phyloP scores from a whole-genome alignment of 2,888 invertebrate species.

The Nomada hirtipes region DNA sequence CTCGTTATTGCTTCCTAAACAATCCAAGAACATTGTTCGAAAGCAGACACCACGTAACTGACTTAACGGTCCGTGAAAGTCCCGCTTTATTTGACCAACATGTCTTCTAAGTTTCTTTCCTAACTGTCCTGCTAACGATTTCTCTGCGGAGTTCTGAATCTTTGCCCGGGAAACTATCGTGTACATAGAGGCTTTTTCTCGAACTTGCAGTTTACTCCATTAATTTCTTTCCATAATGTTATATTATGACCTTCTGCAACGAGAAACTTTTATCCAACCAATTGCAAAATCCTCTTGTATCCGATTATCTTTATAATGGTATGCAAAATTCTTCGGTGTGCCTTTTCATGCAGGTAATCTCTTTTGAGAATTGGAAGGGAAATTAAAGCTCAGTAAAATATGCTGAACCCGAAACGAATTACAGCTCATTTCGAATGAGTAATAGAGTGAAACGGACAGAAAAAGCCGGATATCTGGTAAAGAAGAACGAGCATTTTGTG shows the following conservation, averaged over 20 bases:
- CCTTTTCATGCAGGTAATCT: too few species aligned
- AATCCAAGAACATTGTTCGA: constrained; percentile 47
- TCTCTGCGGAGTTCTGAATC: constrained; percentile 40
- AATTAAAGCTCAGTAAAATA: too few species aligned
- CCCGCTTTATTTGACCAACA: constrained; percentile 57
- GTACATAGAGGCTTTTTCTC: constrained; percentile 7
- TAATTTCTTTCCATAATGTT: constrained; percentile 41
- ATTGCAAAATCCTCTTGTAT: constrained; percentile 17
- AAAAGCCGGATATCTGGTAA: constrained; percentile 3
- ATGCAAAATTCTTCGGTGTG: background rate
- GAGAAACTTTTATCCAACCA: constrained; percentile 28
- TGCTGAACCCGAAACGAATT: too few species aligned
- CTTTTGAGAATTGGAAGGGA: too few species aligned
- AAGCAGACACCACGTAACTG: constrained; percentile 50
- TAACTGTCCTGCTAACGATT: constrained; percentile 55
- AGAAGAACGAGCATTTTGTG: constrained; percentile 17
- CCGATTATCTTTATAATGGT: background rate
- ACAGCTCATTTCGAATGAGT: too few species aligned
- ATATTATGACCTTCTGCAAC: constrained; percentile 8
- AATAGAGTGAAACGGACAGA: background rate
- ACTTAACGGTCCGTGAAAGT: constrained; percentile 52
- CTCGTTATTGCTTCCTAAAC: constrained; percentile 44
- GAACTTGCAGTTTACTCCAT: constrained; percentile 46
- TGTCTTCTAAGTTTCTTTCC: constrained; percentile 55
- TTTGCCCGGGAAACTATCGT: constrained; percentile 8